phyloP scores from a whole-genome alignment of 2,113 vertebrate genomes.

The Calypte anna region DNA sequence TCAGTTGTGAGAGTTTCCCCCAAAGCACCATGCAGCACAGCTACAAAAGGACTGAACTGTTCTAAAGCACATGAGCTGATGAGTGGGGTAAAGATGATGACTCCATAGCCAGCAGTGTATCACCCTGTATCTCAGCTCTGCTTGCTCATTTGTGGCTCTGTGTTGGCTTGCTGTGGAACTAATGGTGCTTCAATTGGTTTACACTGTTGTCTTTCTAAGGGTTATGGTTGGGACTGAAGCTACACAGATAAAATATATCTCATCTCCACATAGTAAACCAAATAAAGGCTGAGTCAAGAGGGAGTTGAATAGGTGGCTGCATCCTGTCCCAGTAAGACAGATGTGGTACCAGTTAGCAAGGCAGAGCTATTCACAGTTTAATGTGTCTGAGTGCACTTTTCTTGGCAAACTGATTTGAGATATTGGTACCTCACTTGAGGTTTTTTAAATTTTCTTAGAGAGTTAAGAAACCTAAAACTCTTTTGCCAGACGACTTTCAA shows the following conservation, averaged over 20 bases:
- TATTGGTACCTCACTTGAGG: not conserved
- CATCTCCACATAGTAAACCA: not conserved
- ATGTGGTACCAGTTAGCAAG: not conserved
- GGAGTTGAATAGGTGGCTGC: not conserved
- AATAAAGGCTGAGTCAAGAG: not conserved
- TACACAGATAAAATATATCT: not conserved
- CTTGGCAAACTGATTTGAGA: not conserved
- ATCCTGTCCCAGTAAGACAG: not conserved
- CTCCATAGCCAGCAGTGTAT: not conserved
- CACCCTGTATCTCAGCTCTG: not conserved
- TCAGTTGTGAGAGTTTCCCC: not conserved
- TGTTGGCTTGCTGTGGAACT: not conserved
- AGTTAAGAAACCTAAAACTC: not conserved
- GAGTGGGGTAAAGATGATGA: not conserved
- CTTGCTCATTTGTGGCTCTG: not conserved
- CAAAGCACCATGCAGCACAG: not conserved
- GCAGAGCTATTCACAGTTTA: not conserved
- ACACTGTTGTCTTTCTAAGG: not conserved
- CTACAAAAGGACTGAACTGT: not conserved
- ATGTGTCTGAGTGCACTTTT: not conserved
- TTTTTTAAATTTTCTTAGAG: not conserved
- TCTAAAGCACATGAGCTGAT: not conserved
- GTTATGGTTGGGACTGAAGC: not conserved
- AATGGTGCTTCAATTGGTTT: not conserved
- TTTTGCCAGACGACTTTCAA: no score